Conservation (phyloP, 2,888 invertebrate genomes). For the Drosophila ustulata region DNA sequence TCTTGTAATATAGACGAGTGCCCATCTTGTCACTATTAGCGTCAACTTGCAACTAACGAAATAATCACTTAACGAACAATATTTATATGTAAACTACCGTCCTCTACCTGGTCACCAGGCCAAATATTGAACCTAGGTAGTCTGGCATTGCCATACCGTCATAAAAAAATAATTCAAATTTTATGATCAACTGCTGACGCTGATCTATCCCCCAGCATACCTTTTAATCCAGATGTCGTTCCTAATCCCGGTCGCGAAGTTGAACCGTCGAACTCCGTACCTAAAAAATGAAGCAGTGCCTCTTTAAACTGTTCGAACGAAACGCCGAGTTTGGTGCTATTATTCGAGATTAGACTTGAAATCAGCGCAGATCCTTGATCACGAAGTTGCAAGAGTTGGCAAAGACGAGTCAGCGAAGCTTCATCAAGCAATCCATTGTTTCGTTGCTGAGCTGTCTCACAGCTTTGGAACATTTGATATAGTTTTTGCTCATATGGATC, state of each 20-base stretch:
- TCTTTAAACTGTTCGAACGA: conserved; percentile 92
- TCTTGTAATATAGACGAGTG: conserved; percentile 78
- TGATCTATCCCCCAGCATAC: conserved; percentile 31
- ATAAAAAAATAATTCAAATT: conserved; percentile 40
- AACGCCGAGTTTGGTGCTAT: conserved; percentile 84
- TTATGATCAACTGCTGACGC: conserved; percentile 52
- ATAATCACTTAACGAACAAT: background rate
- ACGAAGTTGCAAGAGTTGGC: conserved; percentile 91
- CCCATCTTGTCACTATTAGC: conserved; percentile 70
- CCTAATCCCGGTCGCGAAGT: conserved; percentile 33
- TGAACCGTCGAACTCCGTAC: conserved; percentile 84
- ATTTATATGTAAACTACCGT: conserved; percentile 29
- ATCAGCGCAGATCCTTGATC: conserved; percentile 89
- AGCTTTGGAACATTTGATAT: conserved; percentile 92
- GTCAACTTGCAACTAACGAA: conserved; percentile 31
- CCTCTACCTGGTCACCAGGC: conserved; percentile 20
- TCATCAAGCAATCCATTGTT: conserved; percentile 89
- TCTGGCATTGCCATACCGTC: conserved; percentile 13
- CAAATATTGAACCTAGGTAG: conserved; percentile 34
- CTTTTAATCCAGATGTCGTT: conserved; percentile 59
- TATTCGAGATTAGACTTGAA: conserved; percentile 86
- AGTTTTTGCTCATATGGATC: conserved; percentile 94
- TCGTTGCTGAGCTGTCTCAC: conserved; percentile 88
- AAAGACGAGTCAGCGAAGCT: conserved; percentile 89
- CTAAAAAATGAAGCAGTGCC: conserved; percentile 90